Evolutionary conservation across 2,797 vertebrate species (phyloP).

Genomic region (Cyclura pinguis): DNA sequence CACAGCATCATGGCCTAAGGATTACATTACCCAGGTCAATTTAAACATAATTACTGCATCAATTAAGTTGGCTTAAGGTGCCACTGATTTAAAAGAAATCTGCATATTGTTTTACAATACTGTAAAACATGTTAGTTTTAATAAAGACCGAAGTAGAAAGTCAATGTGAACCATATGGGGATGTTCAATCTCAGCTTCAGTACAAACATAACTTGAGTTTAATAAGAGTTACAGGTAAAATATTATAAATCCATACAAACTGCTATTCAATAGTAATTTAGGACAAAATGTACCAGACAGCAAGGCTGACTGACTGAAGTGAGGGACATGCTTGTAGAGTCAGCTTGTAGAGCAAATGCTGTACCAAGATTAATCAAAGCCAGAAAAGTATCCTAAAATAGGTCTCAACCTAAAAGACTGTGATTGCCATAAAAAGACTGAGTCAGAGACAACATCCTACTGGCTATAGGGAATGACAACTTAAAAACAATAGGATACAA

Average conservation of each 20-base stretch:
- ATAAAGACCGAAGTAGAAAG: constrained; percentile 44
- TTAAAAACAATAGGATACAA: background rate
- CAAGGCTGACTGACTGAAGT: background rate
- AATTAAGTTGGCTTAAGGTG: constrained; percentile 49
- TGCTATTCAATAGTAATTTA: background rate
- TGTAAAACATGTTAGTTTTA: constrained; percentile 43
- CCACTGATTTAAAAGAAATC: constrained; percentile 48
- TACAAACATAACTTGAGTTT: background rate
- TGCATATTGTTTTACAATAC: constrained; percentile 46
- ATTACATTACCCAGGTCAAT: constrained; percentile 55
- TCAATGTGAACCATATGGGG: constrained; percentile 26
- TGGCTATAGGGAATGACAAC: background rate
- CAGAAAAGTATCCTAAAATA: background rate
- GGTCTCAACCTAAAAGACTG: background rate
- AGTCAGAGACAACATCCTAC: background rate
- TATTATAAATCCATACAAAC: background rate
- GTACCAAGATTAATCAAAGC: background rate
- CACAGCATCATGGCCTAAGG: constrained; percentile 26
- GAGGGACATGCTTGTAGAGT: background rate
- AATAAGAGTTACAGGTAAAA: constrained; percentile 8
- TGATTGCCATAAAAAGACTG: background rate
- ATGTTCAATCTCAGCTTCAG: constrained; percentile 43
- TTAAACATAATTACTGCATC: constrained; percentile 57
- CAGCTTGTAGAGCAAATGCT: background rate
- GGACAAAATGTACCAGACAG: background rate